Conservation (phyloP, 2,797 vertebrate genomes). For the Loris lydekkerianus region DNA sequence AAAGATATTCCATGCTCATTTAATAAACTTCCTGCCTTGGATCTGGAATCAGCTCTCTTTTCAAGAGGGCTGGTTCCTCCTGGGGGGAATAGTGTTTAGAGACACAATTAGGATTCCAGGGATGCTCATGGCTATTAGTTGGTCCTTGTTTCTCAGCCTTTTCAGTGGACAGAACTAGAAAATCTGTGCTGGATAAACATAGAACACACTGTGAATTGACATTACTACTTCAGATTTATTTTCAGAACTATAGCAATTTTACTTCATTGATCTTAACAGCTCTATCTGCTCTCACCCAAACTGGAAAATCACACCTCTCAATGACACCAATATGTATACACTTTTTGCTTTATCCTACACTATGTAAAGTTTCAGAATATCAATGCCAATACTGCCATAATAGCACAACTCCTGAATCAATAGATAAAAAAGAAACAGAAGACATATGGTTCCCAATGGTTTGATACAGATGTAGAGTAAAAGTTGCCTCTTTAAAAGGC, state of each 20-base stretch:
- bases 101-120: neutral
- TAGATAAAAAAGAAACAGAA: slow-evolving; percentile 3
- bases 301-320: neutral
- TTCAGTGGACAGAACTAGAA: slow-evolving; percentile 44
- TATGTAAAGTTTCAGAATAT: slow-evolving; percentile 3
- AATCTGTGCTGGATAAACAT: neutral
- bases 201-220: slow-evolving; percentile 31
- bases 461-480: neutral
- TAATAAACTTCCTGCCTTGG: neutral
- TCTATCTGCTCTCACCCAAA: neutral
- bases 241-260: neutral
- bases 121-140: neutral
- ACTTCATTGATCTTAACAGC: neutral
- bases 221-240: neutral
- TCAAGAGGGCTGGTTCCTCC: neutral
- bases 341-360: neutral
- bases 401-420: slow-evolving; percentile 23
- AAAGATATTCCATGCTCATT: neutral
- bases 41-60: neutral
- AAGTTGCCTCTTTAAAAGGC: neutral
- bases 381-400: neutral
- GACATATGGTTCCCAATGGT: neutral
- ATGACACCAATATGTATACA: neutral
- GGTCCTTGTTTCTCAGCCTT: neutral
- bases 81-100: slow-evolving; percentile 37